Percentiles rank a stretch among this genome's conserved stretches.
Conservation (phyloP, 2,113 vertebrate genomes). For the Loxodonta africana region DNA sequence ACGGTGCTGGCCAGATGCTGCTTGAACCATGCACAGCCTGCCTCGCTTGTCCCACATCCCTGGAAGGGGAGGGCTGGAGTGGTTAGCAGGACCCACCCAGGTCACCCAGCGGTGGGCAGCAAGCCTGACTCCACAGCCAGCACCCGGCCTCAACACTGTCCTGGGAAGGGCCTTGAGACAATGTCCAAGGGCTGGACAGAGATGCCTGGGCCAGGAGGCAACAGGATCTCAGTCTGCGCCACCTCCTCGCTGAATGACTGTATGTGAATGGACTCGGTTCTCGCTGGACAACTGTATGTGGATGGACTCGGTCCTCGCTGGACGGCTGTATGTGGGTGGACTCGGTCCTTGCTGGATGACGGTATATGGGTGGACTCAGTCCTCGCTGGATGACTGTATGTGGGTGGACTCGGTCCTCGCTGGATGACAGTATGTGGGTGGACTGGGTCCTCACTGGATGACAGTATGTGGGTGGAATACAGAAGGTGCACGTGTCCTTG, state of each 20-base stretch:
- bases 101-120: background rate
- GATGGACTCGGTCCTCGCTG: too few relatives aligned
- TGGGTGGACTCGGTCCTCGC: too few relatives aligned
- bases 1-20: background rate
- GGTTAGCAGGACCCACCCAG: background rate
- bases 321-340: background rate
- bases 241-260: background rate
- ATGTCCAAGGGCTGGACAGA: background rate
- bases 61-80: background rate
- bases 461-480: background rate
- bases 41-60: accelerated
- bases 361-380: background rate
- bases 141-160: background rate
- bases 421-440: background rate
- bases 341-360: background rate
- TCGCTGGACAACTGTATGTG: background rate
- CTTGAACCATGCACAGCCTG: background rate
- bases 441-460: accelerated
- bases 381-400: accelerated
- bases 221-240: background rate
- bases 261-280: too few relatives aligned
- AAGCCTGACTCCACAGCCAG: background rate
- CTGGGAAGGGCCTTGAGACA: background rate
- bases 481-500: background rate
- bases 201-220: background rate